Evolutionary conservation across 2,113 vertebrate species (phyloP), one percentile per base, ranked within the genome.

Genomic region (Machaerirhynchus nigripectus): DNA sequence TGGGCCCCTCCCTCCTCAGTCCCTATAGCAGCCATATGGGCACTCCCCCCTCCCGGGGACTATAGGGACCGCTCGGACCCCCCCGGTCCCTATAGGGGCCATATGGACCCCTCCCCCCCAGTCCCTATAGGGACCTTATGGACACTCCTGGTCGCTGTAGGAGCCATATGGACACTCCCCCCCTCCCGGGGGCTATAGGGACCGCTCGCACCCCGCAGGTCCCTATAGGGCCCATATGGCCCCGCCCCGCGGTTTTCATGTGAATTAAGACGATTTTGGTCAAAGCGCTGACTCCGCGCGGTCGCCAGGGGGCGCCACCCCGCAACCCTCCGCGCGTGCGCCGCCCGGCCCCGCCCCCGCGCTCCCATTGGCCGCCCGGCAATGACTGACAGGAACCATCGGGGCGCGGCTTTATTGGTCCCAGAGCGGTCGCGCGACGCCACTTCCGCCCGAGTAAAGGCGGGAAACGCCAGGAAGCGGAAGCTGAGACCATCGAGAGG

Each of bases 381-480:
- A n/a, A 28, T 50, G 79, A 82, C 23, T 69, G 69, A 22, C 69
- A 19, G 11, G 9, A 10, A 4, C 49, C 59, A 28, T 12, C 6
- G 18, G n/a, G 49, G 12, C 18, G 40, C 33, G n/a, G 15, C n/a
- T 84, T 74, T 84, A 84, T 84, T 64, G 49, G 81, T 37, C n/a
- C 69, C 23, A 18, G 39, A 7, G 49, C 57, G 39, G 33, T 2
- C 11, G 33, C 7, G 9, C 17, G 26, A 18, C 8, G 22, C 1
- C 60, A 18, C 30, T 49, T 69, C 53, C 79, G 53, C 35, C 55
- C 64, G 4, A 2, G 28, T 7, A 20, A 56, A 56, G 10, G 40
- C 50, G 42, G n/a, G 63, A 56, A 67, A 2, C 9, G 1, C 2
- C 40, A 1, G 2, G 5, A 8, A 13, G 8, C n/a, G 52, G 40